Evolutionary conservation across 2,888 invertebrate species (phyloP).

Genomic region (Dione vanillae): DNA sequence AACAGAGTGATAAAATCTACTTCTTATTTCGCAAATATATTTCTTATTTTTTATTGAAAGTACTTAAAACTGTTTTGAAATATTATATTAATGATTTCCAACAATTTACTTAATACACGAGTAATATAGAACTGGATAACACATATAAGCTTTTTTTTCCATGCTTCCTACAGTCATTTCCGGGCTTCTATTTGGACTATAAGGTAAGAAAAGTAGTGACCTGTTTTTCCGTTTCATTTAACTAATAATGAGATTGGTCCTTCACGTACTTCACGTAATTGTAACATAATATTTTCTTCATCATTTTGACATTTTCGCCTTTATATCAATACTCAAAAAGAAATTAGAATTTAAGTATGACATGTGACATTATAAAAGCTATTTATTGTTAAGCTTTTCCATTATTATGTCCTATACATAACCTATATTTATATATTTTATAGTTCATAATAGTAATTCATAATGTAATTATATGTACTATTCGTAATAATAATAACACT

Average conservation of each 20-base stretch:
- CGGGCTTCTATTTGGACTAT: conserved; percentile 78
- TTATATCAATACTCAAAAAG: conserved; percentile 14
- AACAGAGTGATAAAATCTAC: conserved; percentile 31
- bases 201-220: conserved; percentile 69
- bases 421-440: background rate
- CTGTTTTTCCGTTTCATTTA: background rate
- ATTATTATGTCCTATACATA: background rate
- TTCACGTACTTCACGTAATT: conserved; percentile 10
- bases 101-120: background rate
- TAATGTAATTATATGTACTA: no score
- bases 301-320: conserved; percentile 15
- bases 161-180: conserved; percentile 78
- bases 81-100: background rate
- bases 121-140: background rate
- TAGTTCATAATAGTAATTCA: no score
- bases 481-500: no score
- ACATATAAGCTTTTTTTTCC: conserved; percentile 53
- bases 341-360: background rate
- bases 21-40: no score
- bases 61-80: background rate
- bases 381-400: background rate
- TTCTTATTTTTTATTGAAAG: conserved; percentile 4
- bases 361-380: background rate
- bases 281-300: conserved; percentile 44
- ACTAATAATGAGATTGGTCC: background rate